Base-by-base conservation (phyloP, 2,113 vertebrate species). In the Emydura subglobosa region DNA sequence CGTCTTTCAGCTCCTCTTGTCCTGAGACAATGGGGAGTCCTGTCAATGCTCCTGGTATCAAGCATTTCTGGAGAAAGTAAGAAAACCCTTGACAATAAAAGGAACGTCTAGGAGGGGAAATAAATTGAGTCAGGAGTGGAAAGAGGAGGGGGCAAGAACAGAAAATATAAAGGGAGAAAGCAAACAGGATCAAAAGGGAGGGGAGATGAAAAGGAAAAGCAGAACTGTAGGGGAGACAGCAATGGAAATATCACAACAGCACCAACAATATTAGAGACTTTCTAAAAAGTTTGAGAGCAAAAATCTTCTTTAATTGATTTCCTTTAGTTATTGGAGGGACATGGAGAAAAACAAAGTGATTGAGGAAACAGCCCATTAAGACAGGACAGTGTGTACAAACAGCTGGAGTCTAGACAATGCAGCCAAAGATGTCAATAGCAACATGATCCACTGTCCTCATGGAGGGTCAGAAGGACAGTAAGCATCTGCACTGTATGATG, bases 121-220 rank as follows among this genome's bases (percentile, higher is more conserved):
- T 87, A 74, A 92, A 87, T 85, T 78, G 65, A 96, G 86, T 55
- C 59, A 79, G 79, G 19, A 74, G 27, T 74, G 13, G 83, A 93
- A 94, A 39, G 89, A 94, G 82, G 31, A 92, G 53, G 90, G 68
- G 89, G 74, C 79, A 61, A 72, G 53, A 94, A 92, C 55, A 92
- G 27, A 51, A 82, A 95, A 86, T 39, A 92, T 87, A 90, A 97
- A 95, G 94, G 74, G 24, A 84, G 86, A 82, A 49, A 90, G 72
- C 51, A 83, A 31, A 54, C 57, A 50, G 61, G 54, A 92, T 93
- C 79, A 93, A 91, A 92, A 83, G 42, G 9, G 80, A 91, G 61
- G 3, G 16, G 51, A 94, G 95, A 94, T 97, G 68, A 90, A 91
- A 96, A 95, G 89, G 2, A 19, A 86, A 68, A 83, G 53, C 22